Conservation (phyloP, 2,888 invertebrate genomes). For the Nebria brevicollis region DNA sequence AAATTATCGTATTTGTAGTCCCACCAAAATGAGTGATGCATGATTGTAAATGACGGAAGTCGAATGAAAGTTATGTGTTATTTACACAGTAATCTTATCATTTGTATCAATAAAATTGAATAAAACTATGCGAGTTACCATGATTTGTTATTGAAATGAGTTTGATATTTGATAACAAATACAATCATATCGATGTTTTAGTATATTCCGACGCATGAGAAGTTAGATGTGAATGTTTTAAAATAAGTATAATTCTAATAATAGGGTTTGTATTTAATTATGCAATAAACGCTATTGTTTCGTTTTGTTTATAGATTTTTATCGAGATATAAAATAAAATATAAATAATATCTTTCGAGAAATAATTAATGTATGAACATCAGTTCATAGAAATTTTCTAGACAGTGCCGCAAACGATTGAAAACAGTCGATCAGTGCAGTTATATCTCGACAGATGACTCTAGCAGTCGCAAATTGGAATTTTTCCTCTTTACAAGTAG, state of each 20-base stretch:
- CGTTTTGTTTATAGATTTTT: not conserved
- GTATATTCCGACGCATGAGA: not conserved
- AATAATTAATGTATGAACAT: not conserved
- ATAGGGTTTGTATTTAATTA: not conserved
- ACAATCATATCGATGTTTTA: constrained; percentile 10
- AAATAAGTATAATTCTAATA: not conserved
- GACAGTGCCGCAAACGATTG: not conserved
- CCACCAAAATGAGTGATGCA: constrained; percentile 77
- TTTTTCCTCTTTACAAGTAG: constrained; percentile 54
- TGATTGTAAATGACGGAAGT: constrained; percentile 53
- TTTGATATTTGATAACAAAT: constrained; percentile 45
- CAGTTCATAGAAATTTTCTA: constrained; percentile 3
- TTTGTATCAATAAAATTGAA: not conserved
- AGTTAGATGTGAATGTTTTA: not conserved
- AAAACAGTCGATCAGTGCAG: constrained; percentile 2
- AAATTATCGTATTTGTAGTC: constrained; percentile 71
- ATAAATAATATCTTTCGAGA: not conserved
- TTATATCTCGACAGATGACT: constrained; percentile 33
- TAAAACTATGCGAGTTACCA: not conserved
- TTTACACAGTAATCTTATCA: not conserved
- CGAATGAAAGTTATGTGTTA: too few species aligned
- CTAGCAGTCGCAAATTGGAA: constrained; percentile 38
- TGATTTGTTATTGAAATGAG: constrained; percentile 35
- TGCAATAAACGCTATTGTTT: not conserved
- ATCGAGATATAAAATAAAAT: not conserved